phyloP scores from a whole-genome alignment of 2,797 vertebrate genomes.

The Enteromius argenteus region DNA sequence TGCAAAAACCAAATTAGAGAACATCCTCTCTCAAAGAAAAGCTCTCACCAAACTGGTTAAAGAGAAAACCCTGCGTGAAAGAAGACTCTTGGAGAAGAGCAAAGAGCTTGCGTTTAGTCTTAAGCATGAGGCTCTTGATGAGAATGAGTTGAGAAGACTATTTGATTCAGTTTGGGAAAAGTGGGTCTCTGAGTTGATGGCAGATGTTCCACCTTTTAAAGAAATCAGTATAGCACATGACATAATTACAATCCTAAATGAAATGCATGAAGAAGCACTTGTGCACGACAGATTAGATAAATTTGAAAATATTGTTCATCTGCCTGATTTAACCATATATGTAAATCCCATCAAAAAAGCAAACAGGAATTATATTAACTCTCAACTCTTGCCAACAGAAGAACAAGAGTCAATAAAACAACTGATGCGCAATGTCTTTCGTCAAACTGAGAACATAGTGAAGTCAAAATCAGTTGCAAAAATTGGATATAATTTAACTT shows the following conservation, averaged over 20 bases:
- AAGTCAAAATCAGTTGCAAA: conserved; percentile 10
- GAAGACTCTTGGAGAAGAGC: neutral
- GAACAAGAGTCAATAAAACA: conserved; percentile 33
- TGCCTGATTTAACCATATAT: conserved; percentile 33
- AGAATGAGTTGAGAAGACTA: neutral
- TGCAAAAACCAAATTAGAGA: neutral
- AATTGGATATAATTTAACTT: conserved; percentile 46
- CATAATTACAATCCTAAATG: conserved; percentile 22
- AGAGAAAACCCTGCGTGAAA: neutral
- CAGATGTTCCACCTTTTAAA: conserved; percentile 8
- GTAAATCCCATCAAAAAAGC: conserved; percentile 14
- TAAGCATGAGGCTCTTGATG: neutral
- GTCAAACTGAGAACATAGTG: conserved; percentile 21
- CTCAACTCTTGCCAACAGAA: neutral
- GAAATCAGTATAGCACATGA: neutral
- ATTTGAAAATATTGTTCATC: neutral
- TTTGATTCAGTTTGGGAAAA: conserved; percentile 51
- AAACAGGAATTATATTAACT: neutral
- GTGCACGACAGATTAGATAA: conserved; percentile 4
- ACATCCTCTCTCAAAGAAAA: conserved; percentile 23
- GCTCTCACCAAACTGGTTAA: neutral
- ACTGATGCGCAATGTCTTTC: neutral
- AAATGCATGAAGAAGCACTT: conserved; percentile 29
- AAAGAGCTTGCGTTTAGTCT: neutral
- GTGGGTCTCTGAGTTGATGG: conserved; percentile 44